Evolutionary conservation across 2,113 vertebrate species (phyloP).

Genomic region (Baryphthengus martii): DNA sequence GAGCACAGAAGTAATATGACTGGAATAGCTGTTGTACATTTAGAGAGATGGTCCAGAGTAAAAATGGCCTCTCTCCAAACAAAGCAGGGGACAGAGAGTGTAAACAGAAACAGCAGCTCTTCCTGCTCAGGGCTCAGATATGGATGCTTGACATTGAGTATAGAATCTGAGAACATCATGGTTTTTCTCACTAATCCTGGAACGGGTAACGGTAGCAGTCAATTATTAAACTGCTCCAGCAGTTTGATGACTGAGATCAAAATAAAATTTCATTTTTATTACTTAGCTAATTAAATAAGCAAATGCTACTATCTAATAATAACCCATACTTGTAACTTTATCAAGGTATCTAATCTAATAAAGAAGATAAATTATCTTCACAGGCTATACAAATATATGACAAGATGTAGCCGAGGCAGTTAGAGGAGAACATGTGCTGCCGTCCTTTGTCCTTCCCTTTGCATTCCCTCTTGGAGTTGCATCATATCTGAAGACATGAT

Average conservation of each 20-base stretch:
- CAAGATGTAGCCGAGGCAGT: neutral
- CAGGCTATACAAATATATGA: neutral
- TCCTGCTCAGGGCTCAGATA: neutral
- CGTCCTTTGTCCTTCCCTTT: neutral
- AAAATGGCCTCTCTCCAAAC: neutral
- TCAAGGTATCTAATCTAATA: neutral
- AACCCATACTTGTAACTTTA: neutral
- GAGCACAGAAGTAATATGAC: neutral
- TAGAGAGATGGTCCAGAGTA: neutral
- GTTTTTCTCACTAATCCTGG: neutral
- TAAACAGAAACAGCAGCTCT: neutral
- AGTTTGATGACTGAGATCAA: neutral
- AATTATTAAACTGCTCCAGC: neutral
- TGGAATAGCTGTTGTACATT: neutral
- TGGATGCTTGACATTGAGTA: accelerated
- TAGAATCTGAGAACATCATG: neutral
- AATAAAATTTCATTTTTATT: neutral
- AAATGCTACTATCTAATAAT: neutral
- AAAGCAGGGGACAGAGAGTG: neutral
- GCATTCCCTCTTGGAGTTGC: neutral
- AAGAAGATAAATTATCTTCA: neutral
- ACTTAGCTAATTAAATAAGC: neutral
- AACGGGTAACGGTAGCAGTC: neutral
- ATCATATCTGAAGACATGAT: neutral
- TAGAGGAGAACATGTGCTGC: neutral